phyloP scores from a whole-genome alignment of 2,888 invertebrate genomes.

The Drosophila anomalata region DNA sequence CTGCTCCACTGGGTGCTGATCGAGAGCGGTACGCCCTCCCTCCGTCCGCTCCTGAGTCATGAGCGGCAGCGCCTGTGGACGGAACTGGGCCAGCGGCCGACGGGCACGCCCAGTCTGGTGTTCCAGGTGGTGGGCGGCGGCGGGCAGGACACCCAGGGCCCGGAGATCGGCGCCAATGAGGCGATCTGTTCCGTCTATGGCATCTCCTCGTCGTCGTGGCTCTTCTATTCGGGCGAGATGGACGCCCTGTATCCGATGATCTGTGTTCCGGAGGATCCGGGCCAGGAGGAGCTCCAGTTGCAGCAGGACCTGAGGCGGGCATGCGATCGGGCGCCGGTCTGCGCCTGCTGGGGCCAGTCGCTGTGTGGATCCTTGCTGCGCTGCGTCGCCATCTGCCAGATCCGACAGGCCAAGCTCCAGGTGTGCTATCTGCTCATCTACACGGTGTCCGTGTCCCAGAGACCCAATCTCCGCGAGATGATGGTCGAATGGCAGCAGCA shows the following conservation, averaged over 20 bases:
- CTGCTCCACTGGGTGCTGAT: constrained; percentile 42
- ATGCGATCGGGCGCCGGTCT: not conserved
- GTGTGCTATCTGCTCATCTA: constrained; percentile 40
- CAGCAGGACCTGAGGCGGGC: not conserved
- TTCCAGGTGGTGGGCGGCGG: constrained; percentile 20
- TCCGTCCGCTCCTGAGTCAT: constrained; percentile 7
- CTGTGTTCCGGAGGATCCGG: not conserved
- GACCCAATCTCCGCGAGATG: not conserved
- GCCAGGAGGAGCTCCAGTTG: not conserved
- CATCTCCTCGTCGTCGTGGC: not conserved
- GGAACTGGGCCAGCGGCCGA: constrained; percentile 3
- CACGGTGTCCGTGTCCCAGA: not conserved
- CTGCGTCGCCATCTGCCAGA: constrained; percentile 36
- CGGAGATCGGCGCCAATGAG: not conserved
- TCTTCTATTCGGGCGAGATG: constrained; percentile 32
- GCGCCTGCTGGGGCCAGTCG: constrained; percentile 29
- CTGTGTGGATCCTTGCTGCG: constrained; percentile 34
- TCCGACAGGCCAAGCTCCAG: not conserved
- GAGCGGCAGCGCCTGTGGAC: constrained; percentile 28
- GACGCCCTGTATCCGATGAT: constrained; percentile 11
- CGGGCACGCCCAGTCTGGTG: constrained; percentile 11
- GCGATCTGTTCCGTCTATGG: not conserved
- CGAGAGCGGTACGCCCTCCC: constrained; percentile 19
- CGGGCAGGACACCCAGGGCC: not conserved
- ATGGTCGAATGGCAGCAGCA: not conserved